phyloP scores from a whole-genome alignment of 2,113 vertebrate species.

The Monarcha castaneiventris region DNA sequence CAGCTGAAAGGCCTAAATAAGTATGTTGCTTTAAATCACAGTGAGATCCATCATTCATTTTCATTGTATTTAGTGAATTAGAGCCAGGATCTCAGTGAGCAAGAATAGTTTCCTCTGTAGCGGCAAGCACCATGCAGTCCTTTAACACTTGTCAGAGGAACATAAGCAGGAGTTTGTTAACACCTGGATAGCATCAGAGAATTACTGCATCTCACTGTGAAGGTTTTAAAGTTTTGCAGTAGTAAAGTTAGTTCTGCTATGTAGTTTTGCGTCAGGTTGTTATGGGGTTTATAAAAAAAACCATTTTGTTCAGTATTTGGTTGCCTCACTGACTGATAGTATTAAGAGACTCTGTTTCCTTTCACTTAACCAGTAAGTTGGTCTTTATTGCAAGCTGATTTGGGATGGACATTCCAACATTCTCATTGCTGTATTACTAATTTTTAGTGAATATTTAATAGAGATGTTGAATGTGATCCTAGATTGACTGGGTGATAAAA shows the following conservation, averaged over 20 bases:
- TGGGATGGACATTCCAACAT: not conserved
- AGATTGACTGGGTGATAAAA: not conserved
- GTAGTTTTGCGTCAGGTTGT: not conserved
- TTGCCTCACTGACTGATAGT: not conserved
- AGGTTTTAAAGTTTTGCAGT: not conserved
- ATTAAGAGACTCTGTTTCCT: not conserved
- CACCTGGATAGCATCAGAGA: not conserved
- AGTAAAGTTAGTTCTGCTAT: not conserved
- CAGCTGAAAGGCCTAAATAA: not conserved
- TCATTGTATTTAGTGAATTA: not conserved
- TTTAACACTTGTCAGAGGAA: not conserved
- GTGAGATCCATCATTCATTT: not conserved
- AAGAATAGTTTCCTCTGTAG: not conserved
- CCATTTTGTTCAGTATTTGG: not conserved
- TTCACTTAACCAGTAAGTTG: not conserved
- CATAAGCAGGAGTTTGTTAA: not conserved
- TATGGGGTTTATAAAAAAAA: not conserved
- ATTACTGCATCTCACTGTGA: not conserved
- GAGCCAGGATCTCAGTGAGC: not conserved
- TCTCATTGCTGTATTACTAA: not conserved
- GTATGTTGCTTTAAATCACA: not conserved
- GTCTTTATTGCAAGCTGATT: not conserved
- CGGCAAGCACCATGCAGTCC: accelerated
- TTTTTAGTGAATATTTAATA: not conserved
- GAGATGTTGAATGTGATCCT: not conserved